These are phyloP conservation scores for Crambe crambe DNA, from an alignment of 37 sponge, comb jelly and placozoan genomes.

Conservation along the genomic window DNA sequence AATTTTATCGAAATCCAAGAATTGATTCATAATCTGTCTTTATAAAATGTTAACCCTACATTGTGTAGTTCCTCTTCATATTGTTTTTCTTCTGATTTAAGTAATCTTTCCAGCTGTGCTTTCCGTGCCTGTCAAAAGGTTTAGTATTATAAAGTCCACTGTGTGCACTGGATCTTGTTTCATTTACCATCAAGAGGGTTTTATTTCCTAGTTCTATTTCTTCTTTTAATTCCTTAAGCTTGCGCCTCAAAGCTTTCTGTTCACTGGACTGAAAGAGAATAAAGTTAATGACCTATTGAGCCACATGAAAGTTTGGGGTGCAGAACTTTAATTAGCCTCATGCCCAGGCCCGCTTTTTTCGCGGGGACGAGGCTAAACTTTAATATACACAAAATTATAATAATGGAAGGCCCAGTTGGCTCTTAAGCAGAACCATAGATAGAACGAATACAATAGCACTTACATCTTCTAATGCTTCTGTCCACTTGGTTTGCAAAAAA, in stretches of 20 bases:
- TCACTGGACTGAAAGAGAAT: constrained; percentile 36
- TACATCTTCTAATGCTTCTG: constrained; percentile 51
- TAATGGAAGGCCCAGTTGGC: too few species aligned
- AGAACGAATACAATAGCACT: neutral
- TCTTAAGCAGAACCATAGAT: too few species aligned
- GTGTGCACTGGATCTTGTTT: neutral
- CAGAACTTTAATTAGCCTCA: too few species aligned
- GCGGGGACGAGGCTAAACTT: too few species aligned
- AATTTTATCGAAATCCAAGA: neutral
- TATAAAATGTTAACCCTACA: constrained; percentile 60
- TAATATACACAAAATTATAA: too few species aligned
- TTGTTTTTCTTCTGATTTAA: constrained; percentile 36
- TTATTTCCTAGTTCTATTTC: constrained; percentile 57
- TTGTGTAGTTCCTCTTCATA: constrained; percentile 43
- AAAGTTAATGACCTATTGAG: neutral
- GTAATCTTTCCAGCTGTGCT: constrained; percentile 36
- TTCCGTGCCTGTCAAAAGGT: constrained; percentile 30
- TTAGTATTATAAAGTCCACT: neutral
- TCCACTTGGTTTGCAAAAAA: constrained; percentile 33
- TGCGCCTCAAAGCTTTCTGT: constrained; percentile 21
- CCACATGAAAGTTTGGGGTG: too few species aligned
- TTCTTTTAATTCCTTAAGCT: constrained; percentile 24
- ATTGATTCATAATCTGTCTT: constrained; percentile 46
- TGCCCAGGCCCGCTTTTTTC: too few species aligned
- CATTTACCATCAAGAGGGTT: constrained; percentile 29